Conservation (phyloP, 2,888 invertebrate genomes). For the Dyspetes luteomarginatus region DNA sequence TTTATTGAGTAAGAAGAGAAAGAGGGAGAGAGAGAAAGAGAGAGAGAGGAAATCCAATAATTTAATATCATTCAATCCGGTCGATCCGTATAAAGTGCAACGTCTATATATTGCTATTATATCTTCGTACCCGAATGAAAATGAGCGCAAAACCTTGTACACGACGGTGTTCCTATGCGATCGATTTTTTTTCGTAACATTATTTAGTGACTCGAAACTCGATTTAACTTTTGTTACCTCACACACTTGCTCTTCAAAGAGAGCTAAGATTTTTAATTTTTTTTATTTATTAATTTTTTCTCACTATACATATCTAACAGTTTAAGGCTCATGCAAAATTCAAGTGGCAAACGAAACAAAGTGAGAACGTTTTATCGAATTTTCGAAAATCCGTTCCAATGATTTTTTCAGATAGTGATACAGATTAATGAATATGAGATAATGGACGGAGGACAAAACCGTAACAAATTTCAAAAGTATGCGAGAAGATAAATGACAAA, state of each 20-base stretch:
- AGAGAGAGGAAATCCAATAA: slow-evolving; percentile 2
- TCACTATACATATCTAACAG: too few relatives aligned
- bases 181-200: background rate
- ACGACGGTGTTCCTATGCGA: background rate
- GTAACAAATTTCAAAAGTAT: too few relatives aligned
- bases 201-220: background rate
- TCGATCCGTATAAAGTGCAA: slow-evolving; percentile 29
- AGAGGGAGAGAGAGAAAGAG: background rate
- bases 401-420: too few relatives aligned
- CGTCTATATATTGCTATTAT: background rate
- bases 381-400: too few relatives aligned
- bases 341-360: too few relatives aligned
- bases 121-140: slow-evolving; percentile 8
- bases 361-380: too few relatives aligned
- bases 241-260: background rate
- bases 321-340: too few relatives aligned
- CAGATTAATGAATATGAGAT: too few relatives aligned
- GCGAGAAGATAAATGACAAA: too few relatives aligned
- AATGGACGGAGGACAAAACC: too few relatives aligned
- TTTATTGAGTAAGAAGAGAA: slow-evolving; percentile 37
- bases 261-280: too few relatives aligned
- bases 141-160: background rate
- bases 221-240: background rate
- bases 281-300: too few relatives aligned
- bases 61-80: slow-evolving; percentile 28